A percentile compares a stretch with the other conserved stretches of the same genome.
Conservation (phyloP, 1,140 invertebrate species). For the Sarcophaga peregrina region DNA sequence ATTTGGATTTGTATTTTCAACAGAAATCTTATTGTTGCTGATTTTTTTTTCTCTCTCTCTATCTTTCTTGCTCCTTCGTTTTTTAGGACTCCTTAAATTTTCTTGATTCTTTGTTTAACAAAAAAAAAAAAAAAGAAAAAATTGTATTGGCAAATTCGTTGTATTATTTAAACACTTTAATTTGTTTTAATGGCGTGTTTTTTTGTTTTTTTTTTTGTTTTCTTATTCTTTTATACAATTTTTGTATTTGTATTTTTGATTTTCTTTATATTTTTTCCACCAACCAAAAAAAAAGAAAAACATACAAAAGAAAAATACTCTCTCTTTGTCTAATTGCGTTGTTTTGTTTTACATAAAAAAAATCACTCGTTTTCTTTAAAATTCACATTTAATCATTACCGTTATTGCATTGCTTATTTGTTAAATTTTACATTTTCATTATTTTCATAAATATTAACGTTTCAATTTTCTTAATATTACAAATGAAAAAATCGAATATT, state of each 20-base stretch:
- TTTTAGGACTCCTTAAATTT: background rate
- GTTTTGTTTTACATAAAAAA: conserved; percentile 20
- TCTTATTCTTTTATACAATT: background rate
- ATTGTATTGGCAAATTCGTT: background rate
- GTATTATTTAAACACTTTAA: background rate
- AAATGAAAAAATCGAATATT: conserved; percentile 21
- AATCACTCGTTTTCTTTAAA: background rate
- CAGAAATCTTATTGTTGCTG: background rate
- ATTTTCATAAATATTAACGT: background rate
- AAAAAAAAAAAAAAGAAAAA: too few relatives aligned
- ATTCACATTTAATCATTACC: conserved; percentile 4
- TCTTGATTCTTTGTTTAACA: background rate
- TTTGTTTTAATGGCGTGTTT: background rate
- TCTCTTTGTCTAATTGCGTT: conserved; percentile 41
- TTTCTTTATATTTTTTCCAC: background rate
- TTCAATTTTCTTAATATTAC: background rate
- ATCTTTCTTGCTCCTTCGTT: background rate
- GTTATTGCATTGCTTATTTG: background rate
- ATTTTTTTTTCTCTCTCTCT: background rate
- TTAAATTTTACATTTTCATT: background rate
- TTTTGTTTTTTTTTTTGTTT: background rate
- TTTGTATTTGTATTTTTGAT: background rate
- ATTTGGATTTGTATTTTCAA: background rate
- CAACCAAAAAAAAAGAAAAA: background rate
- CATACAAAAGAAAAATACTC: background rate